Evolutionary conservation across 2,888 invertebrate species (phyloP).

Genomic region (Poecilobothrus nobilitatus): DNA sequence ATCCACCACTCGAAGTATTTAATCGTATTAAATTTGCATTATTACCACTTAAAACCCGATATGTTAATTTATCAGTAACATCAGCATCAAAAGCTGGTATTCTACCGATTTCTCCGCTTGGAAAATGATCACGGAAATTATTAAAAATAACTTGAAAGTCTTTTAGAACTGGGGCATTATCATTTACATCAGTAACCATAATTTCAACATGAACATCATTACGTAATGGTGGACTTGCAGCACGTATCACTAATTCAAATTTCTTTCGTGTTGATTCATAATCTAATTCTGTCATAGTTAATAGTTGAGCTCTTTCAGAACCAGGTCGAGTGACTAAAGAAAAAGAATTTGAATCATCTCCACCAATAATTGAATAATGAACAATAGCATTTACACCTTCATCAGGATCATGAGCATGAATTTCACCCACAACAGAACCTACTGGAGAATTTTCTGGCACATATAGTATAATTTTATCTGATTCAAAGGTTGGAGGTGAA

Average conservation of each 20-base stretch:
- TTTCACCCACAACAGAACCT: slow-evolving; percentile 85
- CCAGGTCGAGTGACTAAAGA: slow-evolving; percentile 72
- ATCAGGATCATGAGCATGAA: slow-evolving; percentile 85
- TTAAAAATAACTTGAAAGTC: slow-evolving; percentile 93
- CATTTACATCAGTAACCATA: slow-evolving; percentile 86
- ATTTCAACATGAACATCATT: slow-evolving; percentile 84
- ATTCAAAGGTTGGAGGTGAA: slow-evolving; percentile 81
- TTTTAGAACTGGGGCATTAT: slow-evolving; percentile 83
- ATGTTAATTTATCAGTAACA: slow-evolving; percentile 74
- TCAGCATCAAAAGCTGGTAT: slow-evolving; percentile 94
- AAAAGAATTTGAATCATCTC: slow-evolving; percentile 82
- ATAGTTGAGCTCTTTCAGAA: slow-evolving; percentile 75
- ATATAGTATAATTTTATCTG: slow-evolving; percentile 78
- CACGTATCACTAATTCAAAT: slow-evolving; percentile 80
- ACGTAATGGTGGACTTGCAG: slow-evolving; percentile 81
- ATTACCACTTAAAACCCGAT: slow-evolving; percentile 81
- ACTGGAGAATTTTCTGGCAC: slow-evolving; percentile 95
- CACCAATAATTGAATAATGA: slow-evolving; percentile 89
- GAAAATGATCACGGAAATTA: slow-evolving; percentile 89
- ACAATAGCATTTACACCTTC: slow-evolving; percentile 86
- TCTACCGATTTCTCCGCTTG: slow-evolving; percentile 80
- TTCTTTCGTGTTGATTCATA: slow-evolving; percentile 90
- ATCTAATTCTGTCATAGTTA: slow-evolving; percentile 85
- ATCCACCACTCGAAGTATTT: slow-evolving; percentile 73
- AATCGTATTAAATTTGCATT: slow-evolving; percentile 81